Evolutionary conservation across 37 sponge, comb jelly and placozoan species (phyloP).

Genomic region (Cladorhizidae sp.): DNA sequence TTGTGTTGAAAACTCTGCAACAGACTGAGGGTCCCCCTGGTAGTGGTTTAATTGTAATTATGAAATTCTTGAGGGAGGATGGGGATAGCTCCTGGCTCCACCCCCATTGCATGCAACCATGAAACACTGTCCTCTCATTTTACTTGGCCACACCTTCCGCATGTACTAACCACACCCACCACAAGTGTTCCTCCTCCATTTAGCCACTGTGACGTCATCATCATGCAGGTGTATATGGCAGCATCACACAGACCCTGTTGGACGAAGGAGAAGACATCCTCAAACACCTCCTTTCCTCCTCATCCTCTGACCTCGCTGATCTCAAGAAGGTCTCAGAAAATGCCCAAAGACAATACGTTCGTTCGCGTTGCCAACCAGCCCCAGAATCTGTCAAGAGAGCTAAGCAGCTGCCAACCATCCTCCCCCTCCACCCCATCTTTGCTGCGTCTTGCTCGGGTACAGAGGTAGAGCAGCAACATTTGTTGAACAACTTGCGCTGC

Average conservation of each 20-base stretch:
- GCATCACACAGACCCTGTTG: constrained; percentile 58
- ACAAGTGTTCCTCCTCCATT: too few relatives aligned
- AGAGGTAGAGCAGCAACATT: constrained; percentile 16
- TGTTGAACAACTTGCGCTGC: constrained; percentile 49
- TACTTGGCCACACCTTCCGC: neutral
- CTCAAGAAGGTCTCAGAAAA: constrained; percentile 66
- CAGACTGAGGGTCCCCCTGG: too few relatives aligned
- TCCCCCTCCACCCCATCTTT: constrained; percentile 76
- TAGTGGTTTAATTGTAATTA: too few relatives aligned
- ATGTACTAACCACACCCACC: too few relatives aligned
- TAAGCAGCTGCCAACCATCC: constrained; percentile 56
- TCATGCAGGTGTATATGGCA: constrained; percentile 67
- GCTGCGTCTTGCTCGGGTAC: constrained; percentile 17
- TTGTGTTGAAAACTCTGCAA: too few relatives aligned
- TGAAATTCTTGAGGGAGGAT: too few relatives aligned
- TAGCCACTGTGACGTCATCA: too few relatives aligned
- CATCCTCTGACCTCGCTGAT: constrained; percentile 41
- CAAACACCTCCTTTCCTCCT: constrained; percentile 16
- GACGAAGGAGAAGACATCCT: constrained; percentile 67
- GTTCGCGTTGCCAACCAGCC: constrained; percentile 70
- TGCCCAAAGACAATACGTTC: constrained; percentile 82
- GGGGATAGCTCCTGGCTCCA: too few relatives aligned
- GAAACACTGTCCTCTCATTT: neutral
- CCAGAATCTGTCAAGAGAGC: constrained; percentile 71
- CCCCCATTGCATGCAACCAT: neutral